Percentiles rank a stretch among this genome's conserved stretches.
Conservation (phyloP, 2,888 invertebrate species). For the Podabrus alpinus region DNA sequence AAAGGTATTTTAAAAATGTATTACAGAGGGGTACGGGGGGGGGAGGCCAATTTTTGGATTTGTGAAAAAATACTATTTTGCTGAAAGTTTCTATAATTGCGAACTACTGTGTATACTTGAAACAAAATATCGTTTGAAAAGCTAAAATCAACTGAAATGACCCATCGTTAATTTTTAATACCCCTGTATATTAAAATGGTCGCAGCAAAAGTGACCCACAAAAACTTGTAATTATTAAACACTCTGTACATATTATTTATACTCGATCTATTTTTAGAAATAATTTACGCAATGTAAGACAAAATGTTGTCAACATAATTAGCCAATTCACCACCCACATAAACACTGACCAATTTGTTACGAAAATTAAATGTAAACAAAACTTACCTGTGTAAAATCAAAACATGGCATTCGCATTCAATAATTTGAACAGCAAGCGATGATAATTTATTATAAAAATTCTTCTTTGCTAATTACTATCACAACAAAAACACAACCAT, state of each 20-base stretch:
- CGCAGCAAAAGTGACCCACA: neutral
- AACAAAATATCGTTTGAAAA: neutral
- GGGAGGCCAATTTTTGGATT: too few species aligned
- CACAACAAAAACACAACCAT: conserved; percentile 3
- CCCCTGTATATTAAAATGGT: neutral
- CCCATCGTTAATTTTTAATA: neutral
- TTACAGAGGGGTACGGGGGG: too few species aligned
- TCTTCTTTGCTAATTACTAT: neutral
- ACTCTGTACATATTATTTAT: too few species aligned
- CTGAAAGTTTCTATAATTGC: too few species aligned
- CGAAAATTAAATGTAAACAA: neutral
- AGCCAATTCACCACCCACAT: neutral
- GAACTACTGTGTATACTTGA: neutral
- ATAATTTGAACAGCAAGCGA: neutral
- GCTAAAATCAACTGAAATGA: neutral
- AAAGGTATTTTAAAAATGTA: neutral
- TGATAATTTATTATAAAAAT: neutral
- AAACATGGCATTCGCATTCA: neutral
- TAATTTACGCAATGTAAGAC: neutral
- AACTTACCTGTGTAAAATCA: neutral
- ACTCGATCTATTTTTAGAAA: neutral
- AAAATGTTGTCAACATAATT: neutral
- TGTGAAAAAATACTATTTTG: too few species aligned
- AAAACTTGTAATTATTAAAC: neutral
- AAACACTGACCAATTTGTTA: neutral